phyloP scores from a whole-genome alignment of 2,113 vertebrate species.

The Actenoides hombroni region DNA sequence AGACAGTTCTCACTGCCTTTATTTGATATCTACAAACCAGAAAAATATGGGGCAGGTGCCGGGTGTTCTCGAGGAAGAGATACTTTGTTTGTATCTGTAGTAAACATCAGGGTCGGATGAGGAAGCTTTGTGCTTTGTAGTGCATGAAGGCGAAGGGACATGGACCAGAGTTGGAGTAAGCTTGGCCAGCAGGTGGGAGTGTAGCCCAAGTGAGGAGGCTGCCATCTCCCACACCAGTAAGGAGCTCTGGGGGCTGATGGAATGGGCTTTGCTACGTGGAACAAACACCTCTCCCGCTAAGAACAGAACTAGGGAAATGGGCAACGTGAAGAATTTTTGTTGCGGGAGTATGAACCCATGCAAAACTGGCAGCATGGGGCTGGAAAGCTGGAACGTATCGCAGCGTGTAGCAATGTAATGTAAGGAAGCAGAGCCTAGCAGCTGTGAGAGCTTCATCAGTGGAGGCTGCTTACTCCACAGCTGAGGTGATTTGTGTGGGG shows the following conservation, averaged over 20 bases:
- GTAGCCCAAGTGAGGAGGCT: not conserved
- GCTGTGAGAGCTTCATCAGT: not conserved
- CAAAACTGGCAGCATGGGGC: not conserved
- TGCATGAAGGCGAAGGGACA: accelerated
- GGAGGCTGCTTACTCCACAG: not conserved
- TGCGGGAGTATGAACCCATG: not conserved
- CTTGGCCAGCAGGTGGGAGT: conserved; percentile 45
- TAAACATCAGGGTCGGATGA: accelerated
- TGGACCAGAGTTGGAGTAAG: accelerated
- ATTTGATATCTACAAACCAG: not conserved
- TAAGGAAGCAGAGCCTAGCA: not conserved
- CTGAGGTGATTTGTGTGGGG: not conserved
- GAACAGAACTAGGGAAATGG: not conserved
- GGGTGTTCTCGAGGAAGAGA: not conserved
- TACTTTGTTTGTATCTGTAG: not conserved
- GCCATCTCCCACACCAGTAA: accelerated
- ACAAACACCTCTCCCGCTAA: not conserved
- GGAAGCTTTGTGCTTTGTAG: accelerated
- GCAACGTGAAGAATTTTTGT: too few relatives aligned
- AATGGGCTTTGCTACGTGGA: accelerated
- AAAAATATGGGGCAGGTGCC: not conserved
- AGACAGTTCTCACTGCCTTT: not conserved
- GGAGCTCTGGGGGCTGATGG: not conserved
- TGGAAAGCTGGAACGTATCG: not conserved
- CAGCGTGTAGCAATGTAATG: not conserved